phyloP scores from a whole-genome alignment of 30 jellyfish, hydroid and myxozoan genomes.

The Hydractinia symbiolongicarpus region DNA sequence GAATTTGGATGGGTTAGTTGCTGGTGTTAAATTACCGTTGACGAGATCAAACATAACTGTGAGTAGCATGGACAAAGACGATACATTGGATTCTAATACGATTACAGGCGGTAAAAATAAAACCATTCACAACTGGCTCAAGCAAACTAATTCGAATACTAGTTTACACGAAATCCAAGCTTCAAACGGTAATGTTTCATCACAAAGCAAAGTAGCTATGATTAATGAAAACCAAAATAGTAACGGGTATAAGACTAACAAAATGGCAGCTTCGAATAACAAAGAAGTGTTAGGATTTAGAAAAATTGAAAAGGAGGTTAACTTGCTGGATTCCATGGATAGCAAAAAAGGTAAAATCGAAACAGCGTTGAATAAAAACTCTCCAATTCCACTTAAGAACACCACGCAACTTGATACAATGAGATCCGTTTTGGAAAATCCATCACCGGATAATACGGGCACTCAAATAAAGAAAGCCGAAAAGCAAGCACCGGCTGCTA shows the following conservation, averaged over 20 bases:
- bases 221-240: not conserved
- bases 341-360: constrained; percentile 11
- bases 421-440: constrained; percentile 1
- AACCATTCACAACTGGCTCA: not conserved
- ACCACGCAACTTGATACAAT: not conserved
- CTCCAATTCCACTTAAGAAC: no score
- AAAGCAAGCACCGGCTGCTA: not conserved
- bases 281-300: constrained; percentile 1
- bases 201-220: not conserved
- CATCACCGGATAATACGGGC: not conserved
- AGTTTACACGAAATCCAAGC: not conserved
- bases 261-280: not conserved
- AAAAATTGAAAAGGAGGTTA: not conserved
- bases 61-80: not conserved
- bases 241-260: not conserved
- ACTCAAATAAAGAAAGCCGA: not conserved
- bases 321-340: not conserved
- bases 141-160: not conserved
- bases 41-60: constrained; percentile 7
- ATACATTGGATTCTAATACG: no score
- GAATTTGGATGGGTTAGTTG: constrained; percentile 18
- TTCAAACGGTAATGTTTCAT: no score
- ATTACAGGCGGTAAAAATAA: no score
- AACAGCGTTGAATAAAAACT: not conserved
- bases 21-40: constrained; percentile 3